Evolutionary conservation across 1,140 invertebrate species (phyloP), one percentile per base, ranked within the genome.

Genomic region (Latrodectus geometricus): DNA sequence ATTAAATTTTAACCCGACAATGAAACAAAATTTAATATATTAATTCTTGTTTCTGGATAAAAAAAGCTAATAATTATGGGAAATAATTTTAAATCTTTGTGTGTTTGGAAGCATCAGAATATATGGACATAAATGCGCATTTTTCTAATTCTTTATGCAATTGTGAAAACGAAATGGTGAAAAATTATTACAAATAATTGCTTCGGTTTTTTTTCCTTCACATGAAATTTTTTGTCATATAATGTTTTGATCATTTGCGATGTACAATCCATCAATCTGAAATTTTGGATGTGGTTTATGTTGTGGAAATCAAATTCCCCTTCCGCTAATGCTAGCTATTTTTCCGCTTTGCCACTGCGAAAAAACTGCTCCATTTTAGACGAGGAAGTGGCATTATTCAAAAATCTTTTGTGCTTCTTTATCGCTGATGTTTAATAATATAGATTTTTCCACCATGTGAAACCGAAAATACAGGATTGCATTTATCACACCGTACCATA

Each of bases 191-290:
- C n/a, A 79, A 61, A 65, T 35, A 21, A 66, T 79, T 66, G 77
- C 77, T 61, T 79, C 77, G 52, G 77, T 79, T 79, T 79, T 7
- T 79, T 48, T 50, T 79, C 9, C 52, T 50, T 8, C 79, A 81
- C 9, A 65, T 65, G n/a, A 81, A 49, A 70, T 79, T 79, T 79
- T 79, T 79, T 79, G 77, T 76, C 49, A 20, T 61, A 79, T 69
- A 79, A 79, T 54, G 49, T 79, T 79, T 79, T 79, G 56, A 79
- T 65, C 49, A 79, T 65, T 79, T 79, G 77, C 56, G 77, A 79
- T 20, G 35, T 61, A 79, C 35, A 54, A 50, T 21, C 74, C 74
- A 76, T 76, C 11, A 15, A 76, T 76, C 74, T 76, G 21, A 87
- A 72, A 72, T 15, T 72, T 72, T 72, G 70, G 15, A 9, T 72